Percentiles rank a stretch among this genome's conserved stretches.
These are phyloP conservation scores for Heliocidaris erythrogramma DNA, from an alignment of 35 echinoderm and acorn worm species.

Conservation along the genomic window DNA sequence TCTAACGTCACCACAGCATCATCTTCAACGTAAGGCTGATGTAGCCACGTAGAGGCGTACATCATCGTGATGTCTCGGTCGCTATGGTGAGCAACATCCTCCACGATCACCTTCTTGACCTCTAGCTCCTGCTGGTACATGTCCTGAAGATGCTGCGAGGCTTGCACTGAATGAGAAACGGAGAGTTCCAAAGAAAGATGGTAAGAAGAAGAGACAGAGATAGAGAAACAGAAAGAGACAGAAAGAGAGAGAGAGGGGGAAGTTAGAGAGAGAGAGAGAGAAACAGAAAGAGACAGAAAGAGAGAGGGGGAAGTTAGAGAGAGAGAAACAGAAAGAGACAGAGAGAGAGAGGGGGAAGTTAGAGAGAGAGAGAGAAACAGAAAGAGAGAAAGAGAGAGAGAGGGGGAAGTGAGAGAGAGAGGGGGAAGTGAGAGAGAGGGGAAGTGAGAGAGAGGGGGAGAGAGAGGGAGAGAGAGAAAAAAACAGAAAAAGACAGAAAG, in stretches of 20 bases:
- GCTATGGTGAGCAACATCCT: slow-evolving; percentile 85
- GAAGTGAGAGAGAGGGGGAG: too few relatives aligned
- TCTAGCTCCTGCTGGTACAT: slow-evolving; percentile 84
- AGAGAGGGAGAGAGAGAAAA: not conserved
- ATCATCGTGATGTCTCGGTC: slow-evolving; percentile 82
- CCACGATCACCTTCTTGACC: slow-evolving; percentile 74
- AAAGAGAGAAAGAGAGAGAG: too few relatives aligned
- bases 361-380: not conserved
- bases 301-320: not conserved
- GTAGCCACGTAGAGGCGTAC: slow-evolving; percentile 77
- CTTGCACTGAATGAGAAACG: slow-evolving; percentile 63
- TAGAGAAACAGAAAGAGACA: too few relatives aligned
- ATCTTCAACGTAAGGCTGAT: slow-evolving; percentile 91
- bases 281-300: not conserved
- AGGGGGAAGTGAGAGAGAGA: too few relatives aligned
- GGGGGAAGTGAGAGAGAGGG: not conserved
- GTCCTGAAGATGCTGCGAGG: slow-evolving; percentile 63
- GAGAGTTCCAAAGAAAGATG: not conserved
- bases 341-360: not conserved
- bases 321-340: not conserved
- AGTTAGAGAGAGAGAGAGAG: too few relatives aligned
- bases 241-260: too few relatives aligned
- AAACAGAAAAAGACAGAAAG: not conserved
- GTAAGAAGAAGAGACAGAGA: not conserved
- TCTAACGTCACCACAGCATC: slow-evolving; percentile 55